A percentile compares a stretch with the other conserved stretches of the same genome.
Conservation (phyloP, 2,888 invertebrate genomes). For the Drosophila glabriapex region DNA sequence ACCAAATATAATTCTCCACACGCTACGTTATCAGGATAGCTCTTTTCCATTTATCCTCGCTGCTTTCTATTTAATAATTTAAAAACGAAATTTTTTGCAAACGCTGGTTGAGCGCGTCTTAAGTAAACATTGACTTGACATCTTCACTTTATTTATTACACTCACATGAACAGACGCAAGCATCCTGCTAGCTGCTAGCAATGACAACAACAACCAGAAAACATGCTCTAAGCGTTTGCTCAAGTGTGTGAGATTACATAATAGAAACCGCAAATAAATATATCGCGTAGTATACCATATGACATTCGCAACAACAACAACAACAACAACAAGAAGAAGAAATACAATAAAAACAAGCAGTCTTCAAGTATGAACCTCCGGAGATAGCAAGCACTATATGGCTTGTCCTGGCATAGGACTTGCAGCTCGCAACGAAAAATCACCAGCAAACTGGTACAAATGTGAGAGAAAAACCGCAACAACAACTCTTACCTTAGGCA, state of each 20-base stretch:
- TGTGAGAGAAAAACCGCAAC: slow-evolving; percentile 17
- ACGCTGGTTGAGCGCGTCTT: slow-evolving; percentile 23
- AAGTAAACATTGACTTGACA: slow-evolving; percentile 58
- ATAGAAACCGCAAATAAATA: slow-evolving; percentile 75
- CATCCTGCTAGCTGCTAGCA: slow-evolving; percentile 29
- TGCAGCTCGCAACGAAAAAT: slow-evolving; percentile 38
- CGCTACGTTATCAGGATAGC: background rate
- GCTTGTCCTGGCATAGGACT: slow-evolving; percentile 28
- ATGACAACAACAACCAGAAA: slow-evolving; percentile 16
- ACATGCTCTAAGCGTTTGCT: slow-evolving; percentile 53
- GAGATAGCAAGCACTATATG: slow-evolving; percentile 29
- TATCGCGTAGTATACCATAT: slow-evolving; percentile 48
- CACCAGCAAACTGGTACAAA: slow-evolving; percentile 32
- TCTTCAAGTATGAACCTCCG: slow-evolving; percentile 58
- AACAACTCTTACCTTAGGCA: slow-evolving; percentile 37
- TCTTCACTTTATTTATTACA: slow-evolving; percentile 57
- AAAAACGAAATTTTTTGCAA: slow-evolving; percentile 6
- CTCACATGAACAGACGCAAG: slow-evolving; percentile 7
- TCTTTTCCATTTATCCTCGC: background rate
- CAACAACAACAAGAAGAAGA: slow-evolving; percentile 16
- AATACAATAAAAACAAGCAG: background rate
- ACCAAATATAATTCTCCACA: background rate
- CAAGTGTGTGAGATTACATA: slow-evolving; percentile 65
- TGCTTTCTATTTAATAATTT: slow-evolving; percentile 42
- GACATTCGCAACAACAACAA: slow-evolving; percentile 40